A percentile compares a stretch with the other conserved stretches of the same genome.
These are phyloP conservation scores for Gandaritis pyraliata DNA, from an alignment of 2,888 invertebrate species.

Conservation along the genomic window DNA sequence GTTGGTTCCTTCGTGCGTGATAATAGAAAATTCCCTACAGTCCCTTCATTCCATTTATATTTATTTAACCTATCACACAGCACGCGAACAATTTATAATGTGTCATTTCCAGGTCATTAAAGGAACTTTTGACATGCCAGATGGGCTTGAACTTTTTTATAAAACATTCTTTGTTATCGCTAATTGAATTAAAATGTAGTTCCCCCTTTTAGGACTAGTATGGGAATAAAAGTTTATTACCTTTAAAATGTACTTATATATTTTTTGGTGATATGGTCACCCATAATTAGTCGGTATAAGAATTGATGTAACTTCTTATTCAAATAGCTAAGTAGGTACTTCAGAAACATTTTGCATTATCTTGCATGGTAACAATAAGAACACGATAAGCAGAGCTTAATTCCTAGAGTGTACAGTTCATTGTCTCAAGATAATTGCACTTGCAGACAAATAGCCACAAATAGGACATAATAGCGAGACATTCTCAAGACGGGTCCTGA, in stretches of 20 bases:
- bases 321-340: no score
- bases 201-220: not conserved
- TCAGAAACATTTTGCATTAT: no score
- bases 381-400: not conserved
- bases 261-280: no score
- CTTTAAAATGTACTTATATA: no score
- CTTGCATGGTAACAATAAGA: no score
- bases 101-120: slow-evolving; percentile 37
- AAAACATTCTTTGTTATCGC: slow-evolving; percentile 1
- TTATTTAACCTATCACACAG: slow-evolving; percentile 26
- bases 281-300: no score
- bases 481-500: slow-evolving; percentile 55
- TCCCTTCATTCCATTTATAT: slow-evolving; percentile 27
- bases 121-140: slow-evolving; percentile 29
- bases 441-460: slow-evolving; percentile 41
- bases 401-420: slow-evolving; percentile 19
- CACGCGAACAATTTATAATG: slow-evolving; percentile 30
- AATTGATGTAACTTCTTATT: no score
- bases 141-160: slow-evolving; percentile 19
- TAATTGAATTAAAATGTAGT: slow-evolving; percentile 22
- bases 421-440: slow-evolving; percentile 40
- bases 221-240: not conserved
- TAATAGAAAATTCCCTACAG: slow-evolving; percentile 5
- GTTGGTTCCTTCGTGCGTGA: slow-evolving; percentile 9
- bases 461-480: slow-evolving; percentile 46